A percentile compares a stretch with the other conserved stretches of the same genome.
Evolutionary conservation across 2,797 vertebrate species (phyloP).

Genomic region (Eurystomus glaucurus): DNA sequence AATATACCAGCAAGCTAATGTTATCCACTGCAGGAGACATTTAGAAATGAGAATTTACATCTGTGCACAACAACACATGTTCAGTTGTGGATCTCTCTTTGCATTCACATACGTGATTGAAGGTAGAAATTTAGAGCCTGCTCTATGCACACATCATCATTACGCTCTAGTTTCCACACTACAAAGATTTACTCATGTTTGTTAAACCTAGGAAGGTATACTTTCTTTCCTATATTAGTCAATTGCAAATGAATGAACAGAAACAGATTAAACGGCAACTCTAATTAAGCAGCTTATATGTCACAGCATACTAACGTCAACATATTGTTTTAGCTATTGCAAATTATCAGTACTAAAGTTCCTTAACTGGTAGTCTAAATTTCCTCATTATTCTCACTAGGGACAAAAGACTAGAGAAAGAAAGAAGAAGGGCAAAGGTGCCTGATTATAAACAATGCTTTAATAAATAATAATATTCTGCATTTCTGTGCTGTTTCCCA

Average conservation of each 20-base stretch:
- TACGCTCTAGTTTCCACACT: not conserved
- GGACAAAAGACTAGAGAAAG: slow-evolving; percentile 19
- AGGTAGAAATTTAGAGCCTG: not conserved
- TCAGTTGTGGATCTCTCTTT: not conserved
- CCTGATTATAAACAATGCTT: not conserved
- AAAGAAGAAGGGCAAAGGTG: not conserved
- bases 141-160: not conserved
- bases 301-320: slow-evolving; percentile 51
- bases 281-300: slow-evolving; percentile 63
- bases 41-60: slow-evolving; percentile 58
- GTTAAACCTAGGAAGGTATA: not conserved
- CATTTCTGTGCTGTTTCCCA: not conserved
- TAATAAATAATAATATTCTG: not conserved
- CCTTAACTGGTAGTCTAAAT: slow-evolving; percentile 35
- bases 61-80: slow-evolving; percentile 34
- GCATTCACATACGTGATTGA: not conserved
- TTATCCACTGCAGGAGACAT: slow-evolving; percentile 54
- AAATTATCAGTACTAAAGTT: slow-evolving; percentile 47
- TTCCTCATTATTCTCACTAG: slow-evolving; percentile 41
- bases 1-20: slow-evolving; percentile 56
- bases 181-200: not conserved
- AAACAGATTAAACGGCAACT: slow-evolving; percentile 73
- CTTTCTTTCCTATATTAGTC: slow-evolving; percentile 14
- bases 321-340: slow-evolving; percentile 57
- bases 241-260: slow-evolving; percentile 65